phyloP scores from a whole-genome alignment of 2,113 vertebrate genomes.

The Neogobius melanostomus region DNA sequence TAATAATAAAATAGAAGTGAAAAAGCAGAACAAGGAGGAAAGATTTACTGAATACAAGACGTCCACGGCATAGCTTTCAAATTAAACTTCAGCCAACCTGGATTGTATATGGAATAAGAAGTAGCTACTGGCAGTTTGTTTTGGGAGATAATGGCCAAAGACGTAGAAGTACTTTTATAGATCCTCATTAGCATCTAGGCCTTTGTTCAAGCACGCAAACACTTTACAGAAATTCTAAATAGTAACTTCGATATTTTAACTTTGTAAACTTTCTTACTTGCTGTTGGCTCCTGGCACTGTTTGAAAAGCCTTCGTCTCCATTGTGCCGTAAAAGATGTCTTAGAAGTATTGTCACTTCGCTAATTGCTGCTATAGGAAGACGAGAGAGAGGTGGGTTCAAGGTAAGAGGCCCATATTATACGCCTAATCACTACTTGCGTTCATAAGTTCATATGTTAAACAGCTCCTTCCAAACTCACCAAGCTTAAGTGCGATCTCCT shows the following conservation, averaged over 20 bases:
- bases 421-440: slow-evolving; percentile 32
- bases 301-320: slow-evolving; percentile 10
- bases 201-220: background rate
- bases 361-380: slow-evolving; percentile 42
- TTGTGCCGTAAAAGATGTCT: slow-evolving; percentile 26
- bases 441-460: slow-evolving; percentile 37
- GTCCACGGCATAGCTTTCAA: slow-evolving; percentile 12
- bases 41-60: slow-evolving; percentile 21
- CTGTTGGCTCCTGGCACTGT: slow-evolving; percentile 1
- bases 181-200: background rate
- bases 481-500: slow-evolving; percentile 53
- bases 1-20: slow-evolving; percentile 38
- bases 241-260: too few relatives aligned
- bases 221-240: background rate
- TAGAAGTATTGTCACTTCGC: slow-evolving; percentile 26
- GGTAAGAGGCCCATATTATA: slow-evolving; percentile 24
- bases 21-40: slow-evolving; percentile 4
- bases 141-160: slow-evolving; percentile 1
- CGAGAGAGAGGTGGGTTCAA: slow-evolving; percentile 15
- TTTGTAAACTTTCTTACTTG: slow-evolving; percentile 8
- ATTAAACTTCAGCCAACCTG: slow-evolving; percentile 8
- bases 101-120: background rate
- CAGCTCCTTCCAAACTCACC: slow-evolving; percentile 32
- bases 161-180: background rate
- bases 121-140: background rate